phyloP scores from a whole-genome alignment of 1,140 invertebrate genomes.

The Oryctes rhinoceros region DNA sequence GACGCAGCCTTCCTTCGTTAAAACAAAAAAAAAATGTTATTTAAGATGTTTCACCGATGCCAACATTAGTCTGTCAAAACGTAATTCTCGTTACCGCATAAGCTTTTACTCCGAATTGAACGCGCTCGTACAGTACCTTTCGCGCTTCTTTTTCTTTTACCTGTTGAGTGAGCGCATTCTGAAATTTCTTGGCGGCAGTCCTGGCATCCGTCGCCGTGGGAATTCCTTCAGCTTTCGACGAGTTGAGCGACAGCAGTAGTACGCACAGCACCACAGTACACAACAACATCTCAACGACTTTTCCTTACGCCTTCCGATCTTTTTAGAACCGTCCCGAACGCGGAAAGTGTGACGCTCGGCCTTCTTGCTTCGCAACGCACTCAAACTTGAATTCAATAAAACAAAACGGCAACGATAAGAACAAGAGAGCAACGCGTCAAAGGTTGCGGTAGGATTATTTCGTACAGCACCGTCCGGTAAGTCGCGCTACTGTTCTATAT shows the following conservation, averaged over 20 bases:
- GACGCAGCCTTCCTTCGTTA: too few relatives aligned
- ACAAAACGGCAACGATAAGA: conserved; percentile 20
- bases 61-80: too few relatives aligned
- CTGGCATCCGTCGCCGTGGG: conserved; percentile 29
- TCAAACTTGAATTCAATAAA: neutral
- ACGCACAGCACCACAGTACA: conserved; percentile 20
- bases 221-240: conserved; percentile 27
- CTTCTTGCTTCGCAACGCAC: neutral
- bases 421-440: conserved; percentile 12
- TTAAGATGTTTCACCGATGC: too few relatives aligned
- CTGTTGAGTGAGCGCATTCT: conserved; percentile 31
- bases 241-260: conserved; percentile 27
- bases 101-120: too few relatives aligned
- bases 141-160: conserved; percentile 10
- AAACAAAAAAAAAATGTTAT: too few relatives aligned
- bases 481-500: conserved; percentile 25
- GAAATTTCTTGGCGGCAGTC: conserved; percentile 30
- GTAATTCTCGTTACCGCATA: too few relatives aligned
- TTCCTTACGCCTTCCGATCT: neutral
- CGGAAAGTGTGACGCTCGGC: neutral
- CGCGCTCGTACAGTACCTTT: neutral
- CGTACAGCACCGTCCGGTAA: conserved; percentile 1
- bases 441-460: conserved; percentile 21
- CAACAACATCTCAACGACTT: conserved; percentile 10
- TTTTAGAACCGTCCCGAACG: too few relatives aligned